phyloP scores from a whole-genome alignment of 2,888 invertebrate species.

The Leptinotarsa rubiginosa region DNA sequence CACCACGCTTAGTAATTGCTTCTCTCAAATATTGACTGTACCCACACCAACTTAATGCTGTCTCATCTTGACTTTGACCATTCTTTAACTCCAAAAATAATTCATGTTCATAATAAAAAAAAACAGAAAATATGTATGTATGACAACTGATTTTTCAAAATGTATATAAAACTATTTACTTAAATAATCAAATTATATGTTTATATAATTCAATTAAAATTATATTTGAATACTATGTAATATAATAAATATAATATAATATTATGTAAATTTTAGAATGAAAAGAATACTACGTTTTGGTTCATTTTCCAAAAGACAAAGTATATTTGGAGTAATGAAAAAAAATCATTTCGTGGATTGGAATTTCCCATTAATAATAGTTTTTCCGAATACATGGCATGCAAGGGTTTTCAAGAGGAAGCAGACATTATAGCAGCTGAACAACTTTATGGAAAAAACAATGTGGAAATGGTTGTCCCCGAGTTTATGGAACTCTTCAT shows the following conservation, averaged over 20 bases:
- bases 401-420: slow-evolving; percentile 91
- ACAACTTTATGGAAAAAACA: slow-evolving; percentile 89
- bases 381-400: slow-evolving; percentile 80
- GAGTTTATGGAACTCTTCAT: slow-evolving; percentile 96
- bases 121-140: too few species aligned
- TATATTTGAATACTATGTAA: background rate
- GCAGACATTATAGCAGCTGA: slow-evolving; percentile 80
- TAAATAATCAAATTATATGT: too few species aligned
- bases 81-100: too few species aligned
- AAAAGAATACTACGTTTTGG: slow-evolving; percentile 76
- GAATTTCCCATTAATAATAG: slow-evolving; percentile 85
- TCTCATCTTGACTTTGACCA: too few species aligned
- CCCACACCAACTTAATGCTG: too few species aligned
- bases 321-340: slow-evolving; percentile 89
- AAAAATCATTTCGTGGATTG: slow-evolving; percentile 83
- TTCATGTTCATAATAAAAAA: too few species aligned
- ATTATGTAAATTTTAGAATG: slow-evolving; percentile 61
- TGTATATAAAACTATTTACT: too few species aligned
- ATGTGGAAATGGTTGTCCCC: slow-evolving; percentile 90
- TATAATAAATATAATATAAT: background rate
- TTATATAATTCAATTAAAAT: too few species aligned
- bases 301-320: slow-evolving; percentile 98
- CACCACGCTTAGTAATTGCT: too few species aligned
- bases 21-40: too few species aligned
- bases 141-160: too few species aligned